Base-by-base conservation (phyloP, 2,888 invertebrate species). In the Embidobia sp. region DNA sequence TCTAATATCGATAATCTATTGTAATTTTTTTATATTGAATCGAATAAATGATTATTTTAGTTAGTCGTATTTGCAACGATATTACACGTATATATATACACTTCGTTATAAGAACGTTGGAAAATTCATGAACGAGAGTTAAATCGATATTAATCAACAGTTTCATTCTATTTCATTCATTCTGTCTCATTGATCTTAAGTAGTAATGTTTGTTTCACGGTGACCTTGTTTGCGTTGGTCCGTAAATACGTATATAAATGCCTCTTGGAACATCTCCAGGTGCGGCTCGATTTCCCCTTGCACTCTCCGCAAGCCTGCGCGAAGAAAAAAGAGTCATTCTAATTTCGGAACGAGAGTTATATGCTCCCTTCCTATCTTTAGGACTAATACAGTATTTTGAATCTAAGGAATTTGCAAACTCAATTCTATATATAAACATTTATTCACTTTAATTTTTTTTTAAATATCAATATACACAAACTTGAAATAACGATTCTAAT, bases 201-300 rank as follows among this genome's bases (percentile, higher is more conserved):
- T 42, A 37, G 35, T 29, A 40, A 31, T 49, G 40, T 69, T 57
- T 69, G 55, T 63, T 67, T 67, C 40, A 37, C 48, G 37, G 61
- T 46, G 63, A 63, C 64, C 63, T 73, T 63, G 64, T 72, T 73
- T 55, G 64, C 37, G 40, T 40, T 48, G 64, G 57, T 64, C 55
- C 57, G 57, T 63, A 63, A 73, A 63, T 57, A 55, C 46, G 49
- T 61, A 55, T 63, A 72, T 64, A 63, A 63, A 63, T 53, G 61
- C 51, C 72, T 72, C 59, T 72, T 72, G 72, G 61, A 72, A 72
- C 72, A 55, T 64, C 72, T 73, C 72, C 72, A 73, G 73, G 64
- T 73, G 57, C 57, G 11, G 61, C 51, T 51, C 46, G 29, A 61
- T 61, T 61, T 35, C 70, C 70, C 70, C 70, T 59, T 42, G 16